Evolutionary conservation across 2,113 vertebrate genomes (phyloP).

Genomic region (Hemibagrus wyckioides): DNA sequence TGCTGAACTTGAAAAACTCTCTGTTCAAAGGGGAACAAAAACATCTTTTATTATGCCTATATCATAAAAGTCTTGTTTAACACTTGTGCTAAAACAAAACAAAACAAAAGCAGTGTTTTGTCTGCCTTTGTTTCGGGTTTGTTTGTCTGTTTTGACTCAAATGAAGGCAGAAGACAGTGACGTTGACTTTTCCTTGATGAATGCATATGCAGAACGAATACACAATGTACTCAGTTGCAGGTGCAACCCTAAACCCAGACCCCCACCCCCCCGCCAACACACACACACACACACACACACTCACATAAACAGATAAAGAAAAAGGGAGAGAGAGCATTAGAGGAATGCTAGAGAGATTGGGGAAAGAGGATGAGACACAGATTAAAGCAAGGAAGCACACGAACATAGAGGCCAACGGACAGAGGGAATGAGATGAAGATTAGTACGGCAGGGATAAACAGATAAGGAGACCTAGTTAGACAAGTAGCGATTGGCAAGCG

Average conservation of each 20-base stretch:
- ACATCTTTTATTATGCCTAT: constrained; percentile 3
- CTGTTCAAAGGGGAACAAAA: not conserved
- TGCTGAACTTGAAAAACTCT: not conserved
- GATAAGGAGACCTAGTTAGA: constrained; percentile 60
- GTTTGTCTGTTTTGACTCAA: constrained; percentile 18
- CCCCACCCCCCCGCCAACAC: not conserved
- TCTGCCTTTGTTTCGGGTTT: constrained; percentile 27
- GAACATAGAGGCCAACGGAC: constrained; percentile 43
- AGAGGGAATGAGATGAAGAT: constrained; percentile 47
- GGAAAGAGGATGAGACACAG: constrained; percentile 42
- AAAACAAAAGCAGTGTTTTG: not conserved
- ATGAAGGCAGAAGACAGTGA: constrained; percentile 31
- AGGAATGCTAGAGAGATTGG: constrained; percentile 40
- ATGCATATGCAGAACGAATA: constrained; percentile 46
- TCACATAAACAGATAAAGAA: not conserved
- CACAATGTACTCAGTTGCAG: constrained; percentile 36
- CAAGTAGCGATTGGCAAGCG: constrained; percentile 57
- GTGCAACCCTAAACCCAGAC: not conserved
- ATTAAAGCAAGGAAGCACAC: constrained; percentile 64
- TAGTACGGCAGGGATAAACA: constrained; percentile 63
- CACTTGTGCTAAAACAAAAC: constrained; percentile 3
- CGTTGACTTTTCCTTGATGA: constrained; percentile 51
- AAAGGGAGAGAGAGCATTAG: constrained; percentile 43
- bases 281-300: not conserved
- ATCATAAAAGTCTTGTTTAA: constrained; percentile 10